Conservation (phyloP, 2,888 invertebrate species). For the Eupelmus urozonus region DNA sequence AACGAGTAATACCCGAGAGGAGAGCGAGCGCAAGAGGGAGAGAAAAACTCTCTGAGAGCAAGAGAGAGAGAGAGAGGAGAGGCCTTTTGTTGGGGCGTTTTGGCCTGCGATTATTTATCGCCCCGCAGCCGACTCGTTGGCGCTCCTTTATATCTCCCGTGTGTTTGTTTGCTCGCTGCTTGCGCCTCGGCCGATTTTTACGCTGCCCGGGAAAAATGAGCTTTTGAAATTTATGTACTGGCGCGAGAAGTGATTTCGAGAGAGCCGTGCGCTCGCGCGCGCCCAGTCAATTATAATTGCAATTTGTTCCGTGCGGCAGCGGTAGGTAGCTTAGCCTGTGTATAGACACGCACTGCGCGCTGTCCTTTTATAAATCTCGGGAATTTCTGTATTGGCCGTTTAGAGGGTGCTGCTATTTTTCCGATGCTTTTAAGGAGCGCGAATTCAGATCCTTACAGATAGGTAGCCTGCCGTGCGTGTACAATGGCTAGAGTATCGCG, state of each 20-base stretch:
- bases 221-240: constrained; percentile 23
- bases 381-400: not conserved
- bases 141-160: constrained; percentile 1
- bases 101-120: constrained; percentile 33
- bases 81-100: not conserved
- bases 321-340: not conserved
- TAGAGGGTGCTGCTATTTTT: not conserved
- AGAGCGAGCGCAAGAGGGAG: not conserved
- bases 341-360: no score
- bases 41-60: not conserved
- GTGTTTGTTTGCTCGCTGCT: not conserved
- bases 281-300: constrained; percentile 16
- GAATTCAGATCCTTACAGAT: not conserved
- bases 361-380: not conserved
- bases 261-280: not conserved
- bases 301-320: not conserved
- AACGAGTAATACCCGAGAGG: not conserved
- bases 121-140: not conserved
- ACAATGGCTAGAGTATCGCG: constrained; percentile 24
- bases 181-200: not conserved
- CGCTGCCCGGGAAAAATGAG: not conserved
- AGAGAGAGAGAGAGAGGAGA: not conserved
- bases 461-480: not conserved
- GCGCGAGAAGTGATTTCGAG: not conserved
- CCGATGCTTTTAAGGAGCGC: not conserved